Evolutionary conservation across 1,140 invertebrate species (phyloP).

Genomic region (Brachionus rubens): DNA sequence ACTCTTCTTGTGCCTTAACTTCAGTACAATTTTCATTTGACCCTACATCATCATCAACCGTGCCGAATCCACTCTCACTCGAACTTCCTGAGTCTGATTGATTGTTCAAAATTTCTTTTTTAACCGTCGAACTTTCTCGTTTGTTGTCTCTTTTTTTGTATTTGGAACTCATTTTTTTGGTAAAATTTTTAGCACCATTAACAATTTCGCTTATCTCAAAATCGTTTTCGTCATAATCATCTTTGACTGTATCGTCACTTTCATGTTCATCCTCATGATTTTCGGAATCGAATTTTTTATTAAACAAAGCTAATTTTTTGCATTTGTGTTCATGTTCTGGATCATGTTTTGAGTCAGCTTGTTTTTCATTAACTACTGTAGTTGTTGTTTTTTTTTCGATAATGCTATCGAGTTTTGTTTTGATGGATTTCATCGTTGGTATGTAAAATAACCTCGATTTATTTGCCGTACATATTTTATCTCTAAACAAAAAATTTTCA

Average conservation of each 20-base stretch:
- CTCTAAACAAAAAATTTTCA: no score
- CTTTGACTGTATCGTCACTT: neutral
- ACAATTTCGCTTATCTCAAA: neutral
- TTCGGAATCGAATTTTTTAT: constrained; percentile 19
- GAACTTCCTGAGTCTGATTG: constrained; percentile 4
- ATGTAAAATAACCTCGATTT: no score
- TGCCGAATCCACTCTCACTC: constrained; percentile 36
- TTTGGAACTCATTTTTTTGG: constrained; percentile 28
- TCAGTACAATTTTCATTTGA: neutral
- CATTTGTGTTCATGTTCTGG: neutral
- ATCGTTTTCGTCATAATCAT: neutral
- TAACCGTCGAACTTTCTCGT: neutral
- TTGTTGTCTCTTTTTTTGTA: constrained; percentile 28
- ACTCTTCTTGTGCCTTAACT: no score
- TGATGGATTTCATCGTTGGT: no score
- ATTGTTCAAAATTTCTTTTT: constrained; percentile 22
- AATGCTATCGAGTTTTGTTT: no score
- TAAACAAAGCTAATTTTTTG: constrained; percentile 7
- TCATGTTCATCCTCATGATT: neutral
- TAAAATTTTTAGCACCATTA: neutral
- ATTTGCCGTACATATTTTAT: no score
- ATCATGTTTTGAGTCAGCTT: no score
- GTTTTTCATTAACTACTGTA: no score
- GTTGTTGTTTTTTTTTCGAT: no score
- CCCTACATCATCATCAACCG: constrained; percentile 37